A percentile compares a stretch with the other conserved stretches of the same genome.
phyloP scores from a whole-genome alignment of 1,140 invertebrate genomes.

The Pararge aegeria region DNA sequence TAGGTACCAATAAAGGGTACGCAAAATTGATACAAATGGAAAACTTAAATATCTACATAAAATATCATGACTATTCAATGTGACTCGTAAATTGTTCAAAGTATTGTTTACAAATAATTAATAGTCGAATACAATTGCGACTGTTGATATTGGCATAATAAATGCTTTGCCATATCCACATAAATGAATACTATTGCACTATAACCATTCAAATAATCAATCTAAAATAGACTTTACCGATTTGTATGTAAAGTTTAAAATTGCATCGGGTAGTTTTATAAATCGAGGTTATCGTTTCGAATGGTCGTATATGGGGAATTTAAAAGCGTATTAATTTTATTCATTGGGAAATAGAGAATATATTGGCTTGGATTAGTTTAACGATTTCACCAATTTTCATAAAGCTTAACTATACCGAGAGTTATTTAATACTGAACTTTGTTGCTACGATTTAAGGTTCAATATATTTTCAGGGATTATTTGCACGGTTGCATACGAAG shows the following conservation, averaged over 20 bases:
- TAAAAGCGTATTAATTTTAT: constrained; percentile 75
- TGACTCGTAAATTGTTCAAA: constrained; percentile 39
- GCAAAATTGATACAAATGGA: too few relatives aligned
- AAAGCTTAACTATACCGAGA: constrained; percentile 23
- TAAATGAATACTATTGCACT: constrained; percentile 49
- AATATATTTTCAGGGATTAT: constrained; percentile 20
- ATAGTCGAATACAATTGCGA: constrained; percentile 70
- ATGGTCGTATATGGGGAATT: constrained; percentile 54
- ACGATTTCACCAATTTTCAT: constrained; percentile 41
- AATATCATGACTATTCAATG: too few relatives aligned
- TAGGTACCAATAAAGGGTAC: too few relatives aligned
- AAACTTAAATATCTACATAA: too few relatives aligned
- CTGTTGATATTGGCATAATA: constrained; percentile 71
- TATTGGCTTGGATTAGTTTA: constrained; percentile 75
- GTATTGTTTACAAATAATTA: constrained; percentile 76
- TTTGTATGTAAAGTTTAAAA: constrained; percentile 29
- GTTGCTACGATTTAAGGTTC: constrained; percentile 22
- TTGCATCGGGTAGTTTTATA: not conserved
- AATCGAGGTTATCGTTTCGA: constrained; percentile 33
- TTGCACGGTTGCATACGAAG: constrained; percentile 35
- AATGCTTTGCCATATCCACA: constrained; percentile 62
- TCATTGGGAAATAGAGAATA: constrained; percentile 72
- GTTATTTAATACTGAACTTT: constrained; percentile 26
- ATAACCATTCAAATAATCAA: constrained; percentile 16
- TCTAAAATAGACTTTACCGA: constrained; percentile 29